Evolutionary conservation across 2,113 vertebrate genomes (phyloP), one percentile per base, ranked within the genome.

Genomic region (Prunella himalayana): DNA sequence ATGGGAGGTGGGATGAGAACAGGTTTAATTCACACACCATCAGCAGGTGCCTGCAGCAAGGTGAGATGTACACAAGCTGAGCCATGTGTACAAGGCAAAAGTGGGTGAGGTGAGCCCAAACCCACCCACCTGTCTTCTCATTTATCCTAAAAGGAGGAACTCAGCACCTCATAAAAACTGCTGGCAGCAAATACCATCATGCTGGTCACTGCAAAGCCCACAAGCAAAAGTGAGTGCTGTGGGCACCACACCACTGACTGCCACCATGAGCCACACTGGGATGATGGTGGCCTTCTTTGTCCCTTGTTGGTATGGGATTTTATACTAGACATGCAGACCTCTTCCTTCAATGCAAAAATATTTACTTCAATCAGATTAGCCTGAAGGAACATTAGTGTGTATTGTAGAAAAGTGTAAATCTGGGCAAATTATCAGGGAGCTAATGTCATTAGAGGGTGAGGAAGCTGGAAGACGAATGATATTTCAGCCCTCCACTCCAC

Each of bases 221-320:
- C 1, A 2, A 21, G 57, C 47, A 60, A 66, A 88, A 61, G 27
- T 0, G 3, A 75, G 13, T 31, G 66, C 49, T 76, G 57, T 0
- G 0, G 13, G 25, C 15, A 51, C 7, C 0, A 0, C 1, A 1
- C 19, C 31, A 47, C 51, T 0, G 2, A 51, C 37, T 51, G 63
- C 30, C 28, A 61, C 59, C 59, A 44, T 0, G 0, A 82, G n/a
- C 47, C 21, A 5, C 9, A 33, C 57, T 2, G 7, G n/a, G 24
- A 51, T 10, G 10, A 45, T 1, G 0, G 3, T 27, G 15, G 17
- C 31, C 35, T 35, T 17, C 27, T 31, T 14, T 41, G 45, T 86
- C 35, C 30, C 25, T 19, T 4, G 0, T 3, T 22, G 6, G 30
- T 23, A 65, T 63, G 24, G 15, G 63, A 81, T 66, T 94, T 81